Percentiles rank a stretch among this genome's conserved stretches.
phyloP scores from a whole-genome alignment of 2,113 vertebrate genomes.

The Australoheros scitulus region DNA sequence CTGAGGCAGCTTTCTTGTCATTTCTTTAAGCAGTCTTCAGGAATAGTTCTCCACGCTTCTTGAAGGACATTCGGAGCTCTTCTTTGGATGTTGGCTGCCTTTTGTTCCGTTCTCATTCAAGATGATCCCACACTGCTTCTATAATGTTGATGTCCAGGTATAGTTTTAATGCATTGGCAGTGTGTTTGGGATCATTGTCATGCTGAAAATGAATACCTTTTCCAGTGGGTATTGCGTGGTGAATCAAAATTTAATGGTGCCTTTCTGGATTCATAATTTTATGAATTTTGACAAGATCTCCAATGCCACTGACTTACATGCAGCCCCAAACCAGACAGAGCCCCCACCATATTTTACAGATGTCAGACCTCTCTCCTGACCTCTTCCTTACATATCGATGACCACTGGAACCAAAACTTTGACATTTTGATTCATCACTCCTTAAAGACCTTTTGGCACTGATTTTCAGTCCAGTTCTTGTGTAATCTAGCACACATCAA shows the following conservation, averaged over 20 bases:
- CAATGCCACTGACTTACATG: too few relatives aligned
- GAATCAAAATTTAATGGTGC: too few relatives aligned
- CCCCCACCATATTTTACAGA: too few relatives aligned
- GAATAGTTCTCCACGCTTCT: neutral
- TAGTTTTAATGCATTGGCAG: too few relatives aligned
- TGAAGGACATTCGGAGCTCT: neutral
- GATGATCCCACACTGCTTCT: neutral
- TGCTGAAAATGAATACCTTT: too few relatives aligned
- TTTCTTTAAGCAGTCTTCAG: neutral
- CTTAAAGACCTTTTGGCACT: too few relatives aligned
- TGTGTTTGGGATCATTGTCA: too few relatives aligned
- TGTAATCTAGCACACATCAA: neutral
- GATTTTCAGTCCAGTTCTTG: neutral
- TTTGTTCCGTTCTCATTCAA: neutral
- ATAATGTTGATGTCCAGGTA: neutral
- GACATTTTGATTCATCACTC: neutral
- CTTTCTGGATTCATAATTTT: too few relatives aligned
- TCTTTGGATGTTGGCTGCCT: neutral
- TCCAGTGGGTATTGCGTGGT: too few relatives aligned
- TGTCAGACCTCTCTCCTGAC: neutral
- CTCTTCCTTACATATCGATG: neutral
- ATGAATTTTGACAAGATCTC: too few relatives aligned
- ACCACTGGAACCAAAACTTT: neutral
- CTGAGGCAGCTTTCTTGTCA: neutral
- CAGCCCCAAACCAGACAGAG: too few relatives aligned